Evolutionary conservation across 1,140 invertebrate species (phyloP).

Genomic region (Steinernema feltiae): DNA sequence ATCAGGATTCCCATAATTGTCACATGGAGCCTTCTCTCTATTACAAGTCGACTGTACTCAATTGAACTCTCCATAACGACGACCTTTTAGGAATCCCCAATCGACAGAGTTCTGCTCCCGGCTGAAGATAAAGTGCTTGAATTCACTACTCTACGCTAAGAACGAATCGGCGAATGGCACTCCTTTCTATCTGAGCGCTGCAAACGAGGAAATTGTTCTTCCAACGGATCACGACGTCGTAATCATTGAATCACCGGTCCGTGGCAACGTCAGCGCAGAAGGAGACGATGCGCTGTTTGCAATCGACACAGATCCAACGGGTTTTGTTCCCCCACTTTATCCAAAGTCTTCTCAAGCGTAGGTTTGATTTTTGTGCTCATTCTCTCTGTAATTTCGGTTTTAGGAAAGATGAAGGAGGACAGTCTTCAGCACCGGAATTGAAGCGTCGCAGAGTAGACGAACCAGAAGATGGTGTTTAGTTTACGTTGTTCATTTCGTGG

Average conservation of each 20-base stretch:
- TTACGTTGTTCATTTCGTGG: background rate
- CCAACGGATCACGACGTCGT: slow-evolving; percentile 32
- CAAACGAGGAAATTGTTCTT: slow-evolving; percentile 29
- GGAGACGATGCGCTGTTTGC: background rate
- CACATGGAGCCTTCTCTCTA: background rate
- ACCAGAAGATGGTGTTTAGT: background rate
- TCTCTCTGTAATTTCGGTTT: background rate
- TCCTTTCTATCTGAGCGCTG: slow-evolving; percentile 21
- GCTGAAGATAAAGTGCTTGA: slow-evolving; percentile 72
- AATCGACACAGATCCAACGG: background rate
- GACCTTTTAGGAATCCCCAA: slow-evolving; percentile 73
- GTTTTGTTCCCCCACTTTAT: background rate
- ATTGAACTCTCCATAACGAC: slow-evolving; percentile 58
- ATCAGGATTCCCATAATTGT: slow-evolving; percentile 47
- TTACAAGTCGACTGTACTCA: slow-evolving; percentile 44
- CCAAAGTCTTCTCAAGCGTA: background rate
- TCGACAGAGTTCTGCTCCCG: slow-evolving; percentile 72
- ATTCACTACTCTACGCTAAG: slow-evolving; percentile 51
- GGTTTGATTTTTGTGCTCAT: too few species aligned
- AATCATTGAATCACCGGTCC: background rate
- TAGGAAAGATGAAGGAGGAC: background rate
- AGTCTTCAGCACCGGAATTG: background rate
- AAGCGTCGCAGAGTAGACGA: background rate
- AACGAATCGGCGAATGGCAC: slow-evolving; percentile 47
- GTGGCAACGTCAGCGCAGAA: background rate